Base-by-base conservation (phyloP, 2,113 vertebrate species). In the Riparia riparia region DNA sequence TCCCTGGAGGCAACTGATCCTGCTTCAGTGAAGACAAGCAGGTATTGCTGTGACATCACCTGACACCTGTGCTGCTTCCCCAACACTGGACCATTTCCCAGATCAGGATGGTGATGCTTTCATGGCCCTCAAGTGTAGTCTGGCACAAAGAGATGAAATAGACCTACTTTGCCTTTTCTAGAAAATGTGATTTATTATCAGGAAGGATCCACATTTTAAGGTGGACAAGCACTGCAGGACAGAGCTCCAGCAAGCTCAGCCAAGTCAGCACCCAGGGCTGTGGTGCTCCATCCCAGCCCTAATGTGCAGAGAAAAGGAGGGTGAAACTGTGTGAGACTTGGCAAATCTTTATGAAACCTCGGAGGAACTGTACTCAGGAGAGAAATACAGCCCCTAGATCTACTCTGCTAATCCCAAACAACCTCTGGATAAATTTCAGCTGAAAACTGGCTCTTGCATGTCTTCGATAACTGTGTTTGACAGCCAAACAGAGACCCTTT, bases 401-500 rank as follows among this genome's bases (percentile, higher is more conserved):
- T 78, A 31, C n/a, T 79, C 32, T 93, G 28, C 82, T 85, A 89
- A 82, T 91, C 37, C 57, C 41, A 13, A 91, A 66, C 70, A 90
- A 82, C 73, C 70, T 85, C 84, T 57, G 82, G 94, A 84, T 90
- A 86, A 78, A 89, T 89, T 95, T 93, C 61, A 56, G 39, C 66
- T 85, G 64, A 91, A 96, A 95, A 94, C 76, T 91, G 70, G 13
- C 25, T 78, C 41, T 83, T 96, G 93, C 49, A 71, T 92, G 86
- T 72, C 54, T 73, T 34, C 0, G 1, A 89, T 84, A 94, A 94
- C 73, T 87, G 54, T 60, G 64, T 31, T 92, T 81, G 76, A 95
- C 96, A 94, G 88, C 44, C 79, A 88, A 78, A 86, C 76, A 96
- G 86, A 95, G 57, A 81, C 72, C 69, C 61, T 93, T 96, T 96